phyloP scores from a whole-genome alignment of 2,113 vertebrate species.

The Rhadina sibilatrix region DNA sequence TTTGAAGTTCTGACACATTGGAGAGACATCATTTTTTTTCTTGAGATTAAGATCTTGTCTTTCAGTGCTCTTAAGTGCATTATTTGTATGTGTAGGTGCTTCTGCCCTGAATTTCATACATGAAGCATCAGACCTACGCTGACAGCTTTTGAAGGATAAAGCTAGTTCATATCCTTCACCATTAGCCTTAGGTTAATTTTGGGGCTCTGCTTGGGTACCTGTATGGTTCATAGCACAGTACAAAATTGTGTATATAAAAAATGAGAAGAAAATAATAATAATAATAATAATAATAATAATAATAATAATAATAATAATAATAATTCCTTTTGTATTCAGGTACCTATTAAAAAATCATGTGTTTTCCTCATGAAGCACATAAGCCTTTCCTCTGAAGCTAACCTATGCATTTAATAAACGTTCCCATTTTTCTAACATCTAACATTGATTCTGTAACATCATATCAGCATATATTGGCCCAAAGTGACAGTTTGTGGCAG shows the following conservation, averaged over 20 bases:
- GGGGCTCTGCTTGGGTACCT: not conserved
- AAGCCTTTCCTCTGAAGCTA: not conserved
- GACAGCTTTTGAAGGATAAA: slow-evolving; percentile 31
- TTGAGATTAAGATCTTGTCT: slow-evolving; percentile 51
- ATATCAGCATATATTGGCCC: not conserved
- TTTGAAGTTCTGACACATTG: slow-evolving; percentile 20
- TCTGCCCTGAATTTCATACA: slow-evolving; percentile 12
- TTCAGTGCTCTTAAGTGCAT: slow-evolving; percentile 44
- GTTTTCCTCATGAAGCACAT: not conserved
- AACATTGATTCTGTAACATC: not conserved
- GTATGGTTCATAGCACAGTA: not conserved
- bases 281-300: too few species aligned
- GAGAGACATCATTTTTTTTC: slow-evolving; percentile 33
- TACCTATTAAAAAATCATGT: not conserved
- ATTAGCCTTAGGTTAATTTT: slow-evolving; percentile 1
- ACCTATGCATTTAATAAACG: not conserved
- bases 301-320: not conserved
- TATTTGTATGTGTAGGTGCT: slow-evolving; percentile 40
- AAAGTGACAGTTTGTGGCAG: not conserved
- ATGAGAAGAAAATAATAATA: not conserved
- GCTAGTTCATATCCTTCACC: not conserved
- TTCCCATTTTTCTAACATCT: not conserved
- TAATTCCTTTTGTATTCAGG: not conserved
- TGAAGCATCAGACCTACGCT: not conserved
- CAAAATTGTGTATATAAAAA: not conserved